phyloP scores from a whole-genome alignment of 2,888 invertebrate genomes.

The Papilio demoleus region DNA sequence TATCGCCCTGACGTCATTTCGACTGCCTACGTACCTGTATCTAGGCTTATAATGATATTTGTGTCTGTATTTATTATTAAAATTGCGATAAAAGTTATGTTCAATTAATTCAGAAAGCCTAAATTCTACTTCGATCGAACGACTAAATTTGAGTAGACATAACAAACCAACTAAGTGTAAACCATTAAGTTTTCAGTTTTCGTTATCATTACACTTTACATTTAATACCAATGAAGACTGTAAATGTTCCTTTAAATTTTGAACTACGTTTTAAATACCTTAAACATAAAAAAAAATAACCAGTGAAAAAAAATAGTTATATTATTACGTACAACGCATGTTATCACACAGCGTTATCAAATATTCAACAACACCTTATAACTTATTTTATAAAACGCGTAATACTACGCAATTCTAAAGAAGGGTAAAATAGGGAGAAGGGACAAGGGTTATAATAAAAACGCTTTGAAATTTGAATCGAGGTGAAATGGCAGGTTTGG shows the following conservation, averaged over 20 bases:
- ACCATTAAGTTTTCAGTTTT: not conserved
- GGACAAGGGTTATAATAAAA: conserved; percentile 44
- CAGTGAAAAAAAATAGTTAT: not conserved
- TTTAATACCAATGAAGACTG: not conserved
- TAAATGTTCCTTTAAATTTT: too few species aligned
- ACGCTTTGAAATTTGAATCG: conserved; percentile 42
- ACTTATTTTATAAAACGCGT: conserved; percentile 42
- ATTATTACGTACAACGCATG: not conserved
- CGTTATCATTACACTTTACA: too few species aligned
- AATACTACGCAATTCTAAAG: conserved; percentile 48
- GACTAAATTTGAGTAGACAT: not conserved
- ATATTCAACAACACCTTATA: conserved; percentile 22
- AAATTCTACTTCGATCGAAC: not conserved
- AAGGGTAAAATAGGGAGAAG: conserved; percentile 39
- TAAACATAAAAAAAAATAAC: too few species aligned
- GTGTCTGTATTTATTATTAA: not conserved
- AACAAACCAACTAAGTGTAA: too few species aligned
- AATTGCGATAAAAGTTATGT: not conserved
- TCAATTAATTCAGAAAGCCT: not conserved
- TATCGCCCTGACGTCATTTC: conserved; percentile 48
- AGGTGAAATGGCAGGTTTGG: conserved; percentile 45
- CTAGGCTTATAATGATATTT: not conserved
- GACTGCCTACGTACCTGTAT: conserved; percentile 28
- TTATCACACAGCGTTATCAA: conserved; percentile 1
- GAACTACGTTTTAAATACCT: too few species aligned